phyloP scores from a whole-genome alignment of 2,113 vertebrate species.

The Castor canadensis region DNA sequence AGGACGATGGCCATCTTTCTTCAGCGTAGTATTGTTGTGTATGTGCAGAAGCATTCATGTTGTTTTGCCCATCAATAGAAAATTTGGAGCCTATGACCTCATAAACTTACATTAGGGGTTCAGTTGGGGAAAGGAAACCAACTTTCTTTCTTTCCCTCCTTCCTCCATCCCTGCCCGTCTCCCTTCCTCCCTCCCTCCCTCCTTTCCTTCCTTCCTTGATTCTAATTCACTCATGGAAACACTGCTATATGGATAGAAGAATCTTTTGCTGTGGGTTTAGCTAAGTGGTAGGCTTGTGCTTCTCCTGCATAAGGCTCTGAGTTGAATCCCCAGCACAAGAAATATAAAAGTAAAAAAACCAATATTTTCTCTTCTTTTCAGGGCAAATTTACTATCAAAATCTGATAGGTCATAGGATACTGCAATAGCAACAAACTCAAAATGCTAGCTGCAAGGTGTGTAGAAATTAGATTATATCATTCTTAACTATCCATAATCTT shows the following conservation, averaged over 20 bases:
- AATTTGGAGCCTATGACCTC: neutral
- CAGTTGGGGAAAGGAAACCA: neutral
- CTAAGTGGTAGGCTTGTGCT: neutral
- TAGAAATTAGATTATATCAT: neutral
- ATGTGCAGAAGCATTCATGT: neutral
- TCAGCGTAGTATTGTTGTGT: neutral
- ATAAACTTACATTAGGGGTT: neutral
- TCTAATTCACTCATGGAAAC: neutral
- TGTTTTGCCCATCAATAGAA: neutral
- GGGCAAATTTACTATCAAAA: neutral
- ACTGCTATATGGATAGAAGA: neutral
- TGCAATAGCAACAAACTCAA: conserved; percentile 41
- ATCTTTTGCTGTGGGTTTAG: neutral
- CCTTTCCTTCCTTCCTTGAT: too few relatives aligned
- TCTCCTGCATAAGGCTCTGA: neutral
- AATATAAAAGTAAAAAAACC: neutral
- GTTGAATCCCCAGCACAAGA: neutral
- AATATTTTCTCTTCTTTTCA: neutral
- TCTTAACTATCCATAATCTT: neutral
- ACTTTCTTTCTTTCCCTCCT: neutral
- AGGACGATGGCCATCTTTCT: neutral
- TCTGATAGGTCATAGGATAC: neutral
- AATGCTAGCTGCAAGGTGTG: neutral
- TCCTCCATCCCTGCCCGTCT: neutral
- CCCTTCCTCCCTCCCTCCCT: too few relatives aligned